Conservation (phyloP, 2,888 invertebrate genomes). For the Plemyria rubiginata region DNA sequence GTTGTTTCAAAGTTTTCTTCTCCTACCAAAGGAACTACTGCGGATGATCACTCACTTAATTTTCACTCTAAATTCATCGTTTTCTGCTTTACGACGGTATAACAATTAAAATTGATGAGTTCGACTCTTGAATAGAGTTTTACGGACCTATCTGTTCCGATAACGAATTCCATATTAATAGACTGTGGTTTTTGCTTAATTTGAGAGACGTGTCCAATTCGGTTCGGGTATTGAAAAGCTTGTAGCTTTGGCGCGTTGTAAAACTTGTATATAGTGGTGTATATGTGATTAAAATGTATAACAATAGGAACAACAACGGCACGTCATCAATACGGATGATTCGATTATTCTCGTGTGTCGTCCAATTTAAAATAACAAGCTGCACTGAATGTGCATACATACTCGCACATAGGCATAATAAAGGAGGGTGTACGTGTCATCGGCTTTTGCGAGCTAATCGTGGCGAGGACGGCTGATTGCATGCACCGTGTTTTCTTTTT, state of each 20-base stretch:
- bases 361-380: slow-evolving; percentile 78
- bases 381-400: slow-evolving; percentile 55
- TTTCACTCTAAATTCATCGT: slow-evolving; percentile 45
- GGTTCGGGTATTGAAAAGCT: slow-evolving; percentile 18
- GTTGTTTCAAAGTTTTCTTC: slow-evolving; percentile 59
- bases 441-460: slow-evolving; percentile 73
- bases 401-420: slow-evolving; percentile 57
- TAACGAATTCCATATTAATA: slow-evolving; percentile 41
- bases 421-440: slow-evolving; percentile 68
- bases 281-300: slow-evolving; percentile 29
- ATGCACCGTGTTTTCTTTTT: slow-evolving; percentile 63
- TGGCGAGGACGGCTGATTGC: slow-evolving; percentile 71
- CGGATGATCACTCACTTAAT: slow-evolving; percentile 47
- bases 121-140: slow-evolving; percentile 37
- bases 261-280: slow-evolving; percentile 8
- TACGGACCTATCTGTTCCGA: slow-evolving; percentile 34
- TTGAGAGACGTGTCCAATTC: slow-evolving; percentile 34
- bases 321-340: slow-evolving; percentile 50
- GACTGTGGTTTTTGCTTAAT: slow-evolving; percentile 38
- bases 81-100: slow-evolving; percentile 38
- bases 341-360: slow-evolving; percentile 53
- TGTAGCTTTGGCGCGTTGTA: slow-evolving; percentile 11
- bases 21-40: slow-evolving; percentile 38
- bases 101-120: slow-evolving; percentile 45
- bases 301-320: slow-evolving; percentile 40